Evolutionary conservation across 2,888 invertebrate genomes (phyloP), one percentile per base, ranked within the genome.

Genomic region (Leucozona laternaria): DNA sequence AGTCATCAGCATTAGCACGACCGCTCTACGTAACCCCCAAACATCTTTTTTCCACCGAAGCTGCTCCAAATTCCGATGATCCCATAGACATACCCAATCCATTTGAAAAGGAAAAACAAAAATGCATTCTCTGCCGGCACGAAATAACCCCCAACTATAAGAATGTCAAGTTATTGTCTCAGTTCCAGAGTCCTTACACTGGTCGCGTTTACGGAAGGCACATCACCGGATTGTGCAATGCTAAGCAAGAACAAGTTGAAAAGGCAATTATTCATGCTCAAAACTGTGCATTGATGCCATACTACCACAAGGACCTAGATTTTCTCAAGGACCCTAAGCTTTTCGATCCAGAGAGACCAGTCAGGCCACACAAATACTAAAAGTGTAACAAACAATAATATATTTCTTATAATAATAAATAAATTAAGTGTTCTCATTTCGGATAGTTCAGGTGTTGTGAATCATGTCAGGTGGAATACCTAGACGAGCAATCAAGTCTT

Each of bases 171-270:
- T 92, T 99, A 4, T 93, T 99, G 6, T 97, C 98, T 0, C 99
- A 99, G 92, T 99, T 99, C 92, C 97, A 99, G 90, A 99, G 99
- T 40, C 96, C 97, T 0, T 98, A 97, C 91, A 99, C 99, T 0
- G 99, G 99, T 0, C 94, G 96, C 88, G 95, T 98, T 85, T 99
- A 98, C 91, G 97, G 97, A 0, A 94, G 96, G 73, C 97, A 99
- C 90, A 97, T 99, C 53, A 99, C 99, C 5, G 98, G 99, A 0
- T 94, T 99, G 55, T 99, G 99, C 91, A 94, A 95, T 90, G 91
- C 93, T 8, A 97, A 98, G 91, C 98, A 99, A 89, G 93, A 93
- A 57, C 92, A 94, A 88, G 95, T 98, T 0, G 95, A 96, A 90
- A 91, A 90, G 6, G 97, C 97, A 91, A 96, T 98, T 45, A 90